Evolutionary conservation across 64 coral and sea anemone genomes (phyloP).

Genomic region (Montipora capricornis): DNA sequence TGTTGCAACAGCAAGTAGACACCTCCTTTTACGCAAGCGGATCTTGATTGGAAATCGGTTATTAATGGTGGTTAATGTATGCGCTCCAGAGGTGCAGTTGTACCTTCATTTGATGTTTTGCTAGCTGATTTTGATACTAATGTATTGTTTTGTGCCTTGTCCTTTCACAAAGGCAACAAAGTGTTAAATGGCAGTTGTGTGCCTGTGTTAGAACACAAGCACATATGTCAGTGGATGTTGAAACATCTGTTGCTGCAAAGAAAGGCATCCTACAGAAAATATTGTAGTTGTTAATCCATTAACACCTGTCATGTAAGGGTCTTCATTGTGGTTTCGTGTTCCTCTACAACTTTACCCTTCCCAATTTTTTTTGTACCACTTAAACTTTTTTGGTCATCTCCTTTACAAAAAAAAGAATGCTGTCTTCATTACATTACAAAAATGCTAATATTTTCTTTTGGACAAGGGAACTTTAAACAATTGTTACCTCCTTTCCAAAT

Average conservation of each 20-base stretch:
- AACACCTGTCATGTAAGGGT: neutral
- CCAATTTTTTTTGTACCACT: neutral
- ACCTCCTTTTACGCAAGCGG: neutral
- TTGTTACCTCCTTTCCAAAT: neutral
- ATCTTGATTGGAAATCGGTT: neutral
- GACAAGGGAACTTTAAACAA: neutral
- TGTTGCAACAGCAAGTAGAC: neutral
- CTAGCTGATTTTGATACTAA: neutral
- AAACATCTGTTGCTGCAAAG: neutral
- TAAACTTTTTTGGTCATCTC: neutral
- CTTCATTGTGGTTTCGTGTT: neutral
- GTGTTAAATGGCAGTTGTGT: neutral
- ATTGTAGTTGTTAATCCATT: neutral
- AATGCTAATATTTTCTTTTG: neutral
- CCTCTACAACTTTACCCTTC: constrained; percentile 18
- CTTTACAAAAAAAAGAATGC: neutral
- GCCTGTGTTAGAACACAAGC: neutral
- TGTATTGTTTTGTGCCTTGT: neutral
- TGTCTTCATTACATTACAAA: neutral
- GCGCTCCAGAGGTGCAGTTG: too few species aligned
- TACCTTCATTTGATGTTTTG: too few species aligned
- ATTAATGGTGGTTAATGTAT: neutral
- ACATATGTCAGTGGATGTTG: neutral
- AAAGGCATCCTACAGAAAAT: neutral
- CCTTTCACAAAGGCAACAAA: neutral